Percentiles rank a stretch among this genome's conserved stretches.
phyloP scores from a whole-genome alignment of 1,140 invertebrate genomes.

The Drosophila leontia region DNA sequence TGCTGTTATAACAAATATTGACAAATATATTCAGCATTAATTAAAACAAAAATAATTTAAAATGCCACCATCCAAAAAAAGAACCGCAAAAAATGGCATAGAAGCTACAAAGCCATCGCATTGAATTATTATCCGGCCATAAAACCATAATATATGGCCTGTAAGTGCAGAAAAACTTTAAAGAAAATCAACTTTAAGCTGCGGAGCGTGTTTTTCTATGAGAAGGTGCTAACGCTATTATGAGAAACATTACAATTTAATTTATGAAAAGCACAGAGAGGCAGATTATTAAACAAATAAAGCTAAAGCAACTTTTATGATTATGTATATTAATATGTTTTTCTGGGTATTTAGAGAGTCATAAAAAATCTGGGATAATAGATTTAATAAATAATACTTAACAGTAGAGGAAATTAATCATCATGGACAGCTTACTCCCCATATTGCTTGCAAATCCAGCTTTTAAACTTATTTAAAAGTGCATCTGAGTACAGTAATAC shows the following conservation, averaged over 20 bases:
- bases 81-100: constrained; percentile 22
- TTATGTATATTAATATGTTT: not conserved
- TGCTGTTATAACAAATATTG: constrained; percentile 50
- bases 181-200: not conserved
- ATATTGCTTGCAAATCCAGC: not conserved
- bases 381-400: not conserved
- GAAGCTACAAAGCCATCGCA: constrained; percentile 12
- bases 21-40: constrained; percentile 68
- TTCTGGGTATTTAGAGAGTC: too few species aligned
- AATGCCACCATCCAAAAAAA: constrained; percentile 3
- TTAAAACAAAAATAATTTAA: constrained; percentile 60
- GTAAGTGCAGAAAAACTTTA: constrained; percentile 4
- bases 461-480: not conserved
- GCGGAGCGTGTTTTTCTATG: not conserved
- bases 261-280: not conserved
- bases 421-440: not conserved
- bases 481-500: not conserved
- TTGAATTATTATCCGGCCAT: constrained; percentile 34
- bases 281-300: not conserved
- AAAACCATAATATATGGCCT: constrained; percentile 10
- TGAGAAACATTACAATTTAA: not conserved
- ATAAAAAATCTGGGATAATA: too few species aligned
- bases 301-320: not conserved
- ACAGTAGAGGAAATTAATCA: not conserved
- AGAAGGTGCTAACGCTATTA: not conserved